These are phyloP conservation scores for Montipora cactus DNA, from an alignment of 64 coral and sea anemone genomes.

Conservation along the genomic window DNA sequence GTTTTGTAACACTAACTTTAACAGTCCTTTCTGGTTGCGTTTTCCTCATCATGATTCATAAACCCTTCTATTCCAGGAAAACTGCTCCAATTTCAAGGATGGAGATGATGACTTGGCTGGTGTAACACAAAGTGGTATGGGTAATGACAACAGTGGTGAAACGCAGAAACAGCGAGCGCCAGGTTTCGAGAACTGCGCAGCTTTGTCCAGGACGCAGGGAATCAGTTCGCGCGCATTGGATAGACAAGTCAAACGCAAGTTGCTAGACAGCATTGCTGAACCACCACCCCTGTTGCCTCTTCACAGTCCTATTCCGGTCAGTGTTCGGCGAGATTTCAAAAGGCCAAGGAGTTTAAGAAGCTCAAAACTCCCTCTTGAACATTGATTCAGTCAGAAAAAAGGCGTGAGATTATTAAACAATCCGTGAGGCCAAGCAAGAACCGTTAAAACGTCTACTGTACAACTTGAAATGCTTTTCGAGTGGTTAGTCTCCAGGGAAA, in stretches of 20 bases:
- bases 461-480: neutral
- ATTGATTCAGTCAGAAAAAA: neutral
- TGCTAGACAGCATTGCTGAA: conserved; percentile 76
- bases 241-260: conserved; percentile 69
- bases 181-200: neutral
- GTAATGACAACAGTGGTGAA: neutral
- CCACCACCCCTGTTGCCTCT: conserved; percentile 80
- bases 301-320: conserved; percentile 58
- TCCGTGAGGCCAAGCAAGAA: neutral
- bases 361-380: neutral
- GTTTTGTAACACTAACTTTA: too few species aligned
- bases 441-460: too few species aligned
- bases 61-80: conserved; percentile 2
- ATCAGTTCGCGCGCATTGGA: neutral
- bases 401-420: neutral
- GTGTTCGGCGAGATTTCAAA: conserved; percentile 89
- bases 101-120: neutral
- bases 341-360: conserved; percentile 51
- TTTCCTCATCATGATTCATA: neutral
- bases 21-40: neutral
- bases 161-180: neutral
- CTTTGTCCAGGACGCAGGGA: neutral
- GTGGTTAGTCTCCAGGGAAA: neutral
- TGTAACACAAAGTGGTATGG: neutral
- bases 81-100: neutral